These are phyloP conservation scores for Sandelia bainsii DNA, from an alignment of 2,797 vertebrate species.

Conservation along the genomic window DNA sequence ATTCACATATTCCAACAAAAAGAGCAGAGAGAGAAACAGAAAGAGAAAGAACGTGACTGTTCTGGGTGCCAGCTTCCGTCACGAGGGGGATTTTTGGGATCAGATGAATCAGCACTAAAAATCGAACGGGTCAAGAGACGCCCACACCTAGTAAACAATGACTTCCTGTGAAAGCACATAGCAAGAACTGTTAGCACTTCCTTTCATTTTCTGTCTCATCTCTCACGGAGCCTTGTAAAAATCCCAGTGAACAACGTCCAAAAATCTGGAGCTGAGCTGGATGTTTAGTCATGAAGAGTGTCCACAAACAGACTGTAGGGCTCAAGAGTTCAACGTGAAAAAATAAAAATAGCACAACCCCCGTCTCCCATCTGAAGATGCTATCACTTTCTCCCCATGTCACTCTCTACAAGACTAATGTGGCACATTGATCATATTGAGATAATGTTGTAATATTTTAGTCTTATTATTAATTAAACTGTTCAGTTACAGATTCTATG, in stretches of 20 bases:
- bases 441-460: too few relatives aligned
- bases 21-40: slow-evolving; percentile 15
- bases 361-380: too few relatives aligned
- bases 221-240: slow-evolving; percentile 53
- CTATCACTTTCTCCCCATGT: too few relatives aligned
- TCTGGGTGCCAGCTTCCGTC: neutral
- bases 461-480: too few relatives aligned
- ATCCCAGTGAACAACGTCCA: slow-evolving; percentile 43
- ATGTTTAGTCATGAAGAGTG: slow-evolving; percentile 25
- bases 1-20: neutral
- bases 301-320: too few relatives aligned
- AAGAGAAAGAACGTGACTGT: neutral
- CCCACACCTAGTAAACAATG: slow-evolving; percentile 71
- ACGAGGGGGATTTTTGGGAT: slow-evolving; percentile 53
- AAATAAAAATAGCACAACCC: too few relatives aligned
- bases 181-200: slow-evolving; percentile 60
- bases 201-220: slow-evolving; percentile 57
- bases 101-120: slow-evolving; percentile 56
- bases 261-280: slow-evolving; percentile 23
- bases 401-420: too few relatives aligned
- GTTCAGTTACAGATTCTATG: too few relatives aligned
- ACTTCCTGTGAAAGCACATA: slow-evolving; percentile 73
- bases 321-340: too few relatives aligned
- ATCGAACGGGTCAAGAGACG: slow-evolving; percentile 57
- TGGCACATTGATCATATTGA: too few relatives aligned